Base-by-base conservation (phyloP, 2,888 invertebrate species). In the Cactoblastis cactorum region DNA sequence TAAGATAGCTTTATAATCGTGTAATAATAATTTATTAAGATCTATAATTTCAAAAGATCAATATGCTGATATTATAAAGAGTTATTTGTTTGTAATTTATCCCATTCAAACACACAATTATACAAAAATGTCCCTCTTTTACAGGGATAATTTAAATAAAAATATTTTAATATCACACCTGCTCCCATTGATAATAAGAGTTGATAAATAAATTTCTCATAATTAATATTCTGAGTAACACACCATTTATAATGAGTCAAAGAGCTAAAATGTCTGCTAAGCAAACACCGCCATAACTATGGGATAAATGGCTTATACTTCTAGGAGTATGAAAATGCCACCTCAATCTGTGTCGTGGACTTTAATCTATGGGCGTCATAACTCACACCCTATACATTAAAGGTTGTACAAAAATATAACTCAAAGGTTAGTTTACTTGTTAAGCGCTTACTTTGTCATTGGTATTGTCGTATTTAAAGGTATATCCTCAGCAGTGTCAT, bases 321-420 rank as follows among this genome's bases (percentile, higher is more conserved):
- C 47, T 53, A 53, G 54, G 53, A 48, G 28, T 43, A 45, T 53
- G 54, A 50, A 52, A 52, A 49, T 49, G 51, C 45, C 53, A 50
- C 41, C 35, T 49, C 53, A 57, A 57, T 57, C 53, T 57, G 57
- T 33, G 52, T 50, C 50, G 32, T 48, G 52, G 52, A 54, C 52
- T 51, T 52, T 52, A 56, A 56, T 56, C 56, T 56, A 56, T 56
- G 43, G 56, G 52, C 49, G 47, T 51, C 56, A 56, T 56, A 54
- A 56, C 52, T 56, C 53, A 56, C 15, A 18, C 24, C 24, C 38
- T 46, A 34, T 32, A 45, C 45, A 49, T 32, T 41, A 45, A 11
- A 43, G 24, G 14, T 3, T 48, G 48, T 49, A 49, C n/a, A 39
- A 9, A 18, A 22, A 18, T 39, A 39, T 12, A 39, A n/a, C n/a